phyloP scores from a whole-genome alignment of 2,888 invertebrate species.

The Ophion ventricosus region DNA sequence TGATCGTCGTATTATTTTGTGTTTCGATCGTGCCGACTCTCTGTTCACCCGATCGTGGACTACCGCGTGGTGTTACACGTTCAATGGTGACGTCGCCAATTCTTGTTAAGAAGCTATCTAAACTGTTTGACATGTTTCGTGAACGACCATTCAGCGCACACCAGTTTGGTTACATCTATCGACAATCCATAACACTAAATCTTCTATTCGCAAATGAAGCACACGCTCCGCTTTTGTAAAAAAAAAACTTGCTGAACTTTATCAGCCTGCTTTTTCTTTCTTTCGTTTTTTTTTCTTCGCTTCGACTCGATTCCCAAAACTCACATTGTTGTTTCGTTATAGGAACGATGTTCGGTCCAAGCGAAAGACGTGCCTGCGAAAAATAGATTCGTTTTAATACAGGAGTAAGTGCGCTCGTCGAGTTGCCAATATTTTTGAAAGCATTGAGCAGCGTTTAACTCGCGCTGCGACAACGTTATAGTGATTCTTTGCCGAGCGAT shows the following conservation, averaged over 20 bases:
- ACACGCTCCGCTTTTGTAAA: conserved; percentile 25
- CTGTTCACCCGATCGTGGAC: conserved; percentile 72
- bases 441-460: background rate
- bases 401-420: background rate
- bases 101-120: conserved; percentile 85
- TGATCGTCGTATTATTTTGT: conserved; percentile 68
- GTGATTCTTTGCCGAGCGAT: background rate
- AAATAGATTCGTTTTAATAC: conserved; percentile 30
- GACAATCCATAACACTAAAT: conserved; percentile 51
- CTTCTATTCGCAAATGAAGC: conserved; percentile 34
- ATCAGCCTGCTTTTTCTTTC: background rate
- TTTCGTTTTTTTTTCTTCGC: background rate
- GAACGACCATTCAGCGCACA: conserved; percentile 57
- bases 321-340: conserved; percentile 51
- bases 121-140: conserved; percentile 80
- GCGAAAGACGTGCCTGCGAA: conserved; percentile 45
- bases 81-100: conserved; percentile 87
- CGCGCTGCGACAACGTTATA: background rate
- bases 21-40: conserved; percentile 65
- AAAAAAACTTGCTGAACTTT: background rate
- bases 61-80: conserved; percentile 81
- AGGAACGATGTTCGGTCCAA: conserved; percentile 48
- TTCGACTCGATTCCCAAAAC: conserved; percentile 16
- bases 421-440: conserved; percentile 1
- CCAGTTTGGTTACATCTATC: conserved; percentile 41